Evolutionary conservation across 2,888 invertebrate genomes (phyloP), one percentile per base, ranked within the genome.

Genomic region (Acronicta psi): DNA sequence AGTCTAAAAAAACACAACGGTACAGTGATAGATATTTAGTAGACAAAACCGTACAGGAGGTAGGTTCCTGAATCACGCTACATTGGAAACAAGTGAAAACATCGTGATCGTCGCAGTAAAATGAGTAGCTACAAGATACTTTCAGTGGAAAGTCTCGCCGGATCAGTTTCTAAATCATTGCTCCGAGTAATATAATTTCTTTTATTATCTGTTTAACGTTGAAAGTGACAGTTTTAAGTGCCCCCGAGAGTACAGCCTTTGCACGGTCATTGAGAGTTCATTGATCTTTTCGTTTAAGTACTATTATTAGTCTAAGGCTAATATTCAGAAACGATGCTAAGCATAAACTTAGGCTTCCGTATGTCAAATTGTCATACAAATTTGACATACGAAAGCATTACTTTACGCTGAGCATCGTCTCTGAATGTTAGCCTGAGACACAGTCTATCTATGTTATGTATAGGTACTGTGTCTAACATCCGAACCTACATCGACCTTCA

Each of bases 151-250:
- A 74, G 73, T 60, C 51, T 54, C 54, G 47, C 43, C 44, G 45
- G 18, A 56, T 59, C 18, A 69, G 58, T 74, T 74, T 74, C 73
- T 75, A 74, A 75, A 72, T 66, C 62, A 66, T 75, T 72, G 58
- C 75, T 20, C 58, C 17, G 53, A 51, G 40, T 58, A 71, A 75
- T 52, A 75, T 67, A 72, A 69, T 72, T 74, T 72, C 47, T 72
- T 69, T 74, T 69, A 75, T 53, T n/a, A 43, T 20, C 16, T 55
- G 49, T 51, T 74, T 60, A 52, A 52, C 40, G 17, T 52, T 10
- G 69, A 74, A 75, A 72, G 73, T 23, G 69, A 57, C 56, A 60
- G 52, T 67, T 60, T 41, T 40, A 55, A 64, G 42, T 45, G 45
- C 42, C 38, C 11, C 40, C n/a, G 36, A 57, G 52, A 51, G 45